Evolutionary conservation across 2,888 invertebrate species (phyloP), one percentile per base, ranked within the genome.

Genomic region (Diarsia dahlii): DNA sequence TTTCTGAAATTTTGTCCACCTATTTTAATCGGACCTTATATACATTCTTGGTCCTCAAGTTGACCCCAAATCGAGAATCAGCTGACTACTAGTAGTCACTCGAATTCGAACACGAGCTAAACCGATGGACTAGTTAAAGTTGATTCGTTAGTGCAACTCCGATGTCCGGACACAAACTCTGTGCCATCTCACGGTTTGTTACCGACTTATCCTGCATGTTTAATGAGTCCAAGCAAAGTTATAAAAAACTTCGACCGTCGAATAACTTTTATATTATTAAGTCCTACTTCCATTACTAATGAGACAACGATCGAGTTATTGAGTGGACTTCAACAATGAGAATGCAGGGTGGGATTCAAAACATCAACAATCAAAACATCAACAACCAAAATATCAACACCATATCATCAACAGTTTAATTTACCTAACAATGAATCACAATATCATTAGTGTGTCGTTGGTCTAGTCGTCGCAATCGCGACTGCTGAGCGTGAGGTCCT

Each of bases 161-260:
- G 70, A 87, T 85, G 86, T 78, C 86, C 90, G 89, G 87, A 85
- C 82, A 88, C 86, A 81, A 85, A 81, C 69, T 82, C 69, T 82
- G 82, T 72, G 80, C 77, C 87, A 89, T 88, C 85, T 88, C 81
- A 82, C 85, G 88, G 90, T 91, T 94, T 92, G 92, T 93, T 93
- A 92, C 87, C 79, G 85, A 94, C 89, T 93, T 92, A 90, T 91
- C 89, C 89, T 90, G 91, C 92, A 92, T 92, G 87, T 90, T 90
- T 94, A 93, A 94, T 93, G 92, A 93, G 88, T 88, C 82, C 83
- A 67, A 78, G 80, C 71, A 78, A 89, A 91, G 88, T 91, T 86
- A 69, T 70, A 79, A 84, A 89, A 89, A 91, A 93, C 91, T 90
- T 91, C 81, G 74, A 71, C 83, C 75, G 80, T 88, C 84, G 86